A percentile compares a stretch with the other conserved stretches of the same genome.
These are phyloP conservation scores for Conomelus anceps DNA, from an alignment of 2,888 invertebrate genomes.

Conservation along the genomic window DNA sequence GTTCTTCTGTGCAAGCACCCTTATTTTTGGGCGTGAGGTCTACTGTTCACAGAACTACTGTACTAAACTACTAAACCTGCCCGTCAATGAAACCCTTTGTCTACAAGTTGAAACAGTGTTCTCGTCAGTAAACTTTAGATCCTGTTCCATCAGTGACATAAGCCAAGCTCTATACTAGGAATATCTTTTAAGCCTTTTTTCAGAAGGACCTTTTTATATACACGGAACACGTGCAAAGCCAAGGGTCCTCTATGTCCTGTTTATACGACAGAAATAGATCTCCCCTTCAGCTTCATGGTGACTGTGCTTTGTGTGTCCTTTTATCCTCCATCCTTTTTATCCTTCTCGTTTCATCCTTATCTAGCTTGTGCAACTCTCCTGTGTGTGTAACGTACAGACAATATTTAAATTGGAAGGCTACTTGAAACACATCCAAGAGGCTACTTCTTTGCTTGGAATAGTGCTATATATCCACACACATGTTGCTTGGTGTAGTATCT, in stretches of 20 bases:
- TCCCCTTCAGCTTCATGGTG: not conserved
- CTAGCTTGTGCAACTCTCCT: not conserved
- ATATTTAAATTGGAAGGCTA: not conserved
- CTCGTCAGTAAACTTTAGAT: not conserved
- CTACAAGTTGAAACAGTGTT: not conserved
- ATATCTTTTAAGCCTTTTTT: not conserved
- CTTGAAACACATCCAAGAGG: not conserved
- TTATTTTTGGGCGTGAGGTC: too few relatives aligned
- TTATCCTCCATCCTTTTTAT: not conserved
- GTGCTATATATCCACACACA: too few relatives aligned
- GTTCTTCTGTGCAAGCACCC: too few relatives aligned
- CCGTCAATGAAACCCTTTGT: too few relatives aligned
- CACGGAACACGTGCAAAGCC: not conserved
- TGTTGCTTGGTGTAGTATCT: too few relatives aligned
- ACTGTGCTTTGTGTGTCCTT: not conserved
- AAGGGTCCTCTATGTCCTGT: not conserved
- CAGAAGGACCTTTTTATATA: not conserved
- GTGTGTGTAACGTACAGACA: not conserved
- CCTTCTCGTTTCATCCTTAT: not conserved
- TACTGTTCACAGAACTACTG: too few relatives aligned
- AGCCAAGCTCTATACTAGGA: not conserved
- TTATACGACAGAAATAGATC: not conserved
- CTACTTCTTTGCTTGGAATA: too few relatives aligned
- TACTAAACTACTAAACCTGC: too few relatives aligned
- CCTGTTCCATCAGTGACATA: not conserved